Conservation (phyloP, 1,140 invertebrate genomes). For the Radopholus similis region DNA sequence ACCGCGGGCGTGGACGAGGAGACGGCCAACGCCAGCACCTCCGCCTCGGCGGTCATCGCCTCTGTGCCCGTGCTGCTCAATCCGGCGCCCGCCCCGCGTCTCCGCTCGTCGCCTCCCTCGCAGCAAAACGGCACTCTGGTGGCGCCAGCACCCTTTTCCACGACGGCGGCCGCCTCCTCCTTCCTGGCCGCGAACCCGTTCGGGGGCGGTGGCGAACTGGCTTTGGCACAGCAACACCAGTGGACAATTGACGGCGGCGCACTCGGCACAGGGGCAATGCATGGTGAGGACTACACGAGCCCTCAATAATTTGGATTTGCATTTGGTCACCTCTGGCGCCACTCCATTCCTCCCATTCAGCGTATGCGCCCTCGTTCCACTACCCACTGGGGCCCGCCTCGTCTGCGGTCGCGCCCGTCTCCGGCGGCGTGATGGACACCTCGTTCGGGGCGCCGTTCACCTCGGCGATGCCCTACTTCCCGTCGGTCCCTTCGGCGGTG, state of each 20-base stretch:
- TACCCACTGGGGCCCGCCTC: neutral
- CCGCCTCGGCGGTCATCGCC: neutral
- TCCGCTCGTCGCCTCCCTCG: slow-evolving; percentile 1
- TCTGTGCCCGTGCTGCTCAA: neutral
- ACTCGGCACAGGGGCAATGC: neutral
- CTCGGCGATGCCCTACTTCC: neutral
- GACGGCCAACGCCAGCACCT: too few relatives aligned
- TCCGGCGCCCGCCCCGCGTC: neutral
- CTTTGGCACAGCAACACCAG: neutral
- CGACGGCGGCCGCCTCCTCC: neutral
- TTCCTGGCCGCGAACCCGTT: neutral
- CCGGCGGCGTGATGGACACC: too few relatives aligned
- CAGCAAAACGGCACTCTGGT: neutral
- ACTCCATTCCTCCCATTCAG: neutral
- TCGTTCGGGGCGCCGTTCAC: neutral
- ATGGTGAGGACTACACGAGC: neutral
- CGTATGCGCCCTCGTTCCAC: neutral
- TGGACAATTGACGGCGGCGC: neutral
- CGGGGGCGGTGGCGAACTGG: neutral
- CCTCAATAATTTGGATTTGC: too few relatives aligned
- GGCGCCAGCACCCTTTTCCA: neutral
- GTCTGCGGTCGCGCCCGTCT: neutral
- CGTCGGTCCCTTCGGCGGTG: neutral
- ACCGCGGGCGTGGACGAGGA: neutral
- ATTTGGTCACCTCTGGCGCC: neutral